A percentile compares a stretch with the other conserved stretches of the same genome.
Evolutionary conservation across 2,888 invertebrate genomes (phyloP).

Genomic region (Barypeithes pellucidus): DNA sequence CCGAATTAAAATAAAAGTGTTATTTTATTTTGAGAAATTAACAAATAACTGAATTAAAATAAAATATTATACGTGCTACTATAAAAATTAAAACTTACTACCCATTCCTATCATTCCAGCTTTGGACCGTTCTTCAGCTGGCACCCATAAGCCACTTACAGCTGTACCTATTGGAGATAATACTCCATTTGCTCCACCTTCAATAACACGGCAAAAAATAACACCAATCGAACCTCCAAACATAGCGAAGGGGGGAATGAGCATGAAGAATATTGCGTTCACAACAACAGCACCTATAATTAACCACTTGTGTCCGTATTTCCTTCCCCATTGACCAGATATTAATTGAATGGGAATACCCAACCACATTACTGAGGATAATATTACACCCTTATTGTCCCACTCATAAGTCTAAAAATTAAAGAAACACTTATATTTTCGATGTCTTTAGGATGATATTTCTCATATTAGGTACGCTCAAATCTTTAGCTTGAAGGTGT

Average conservation of each 20-base stretch:
- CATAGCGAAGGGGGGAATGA: constrained; percentile 69
- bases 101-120: constrained; percentile 77
- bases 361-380: constrained; percentile 88
- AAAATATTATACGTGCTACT: too few relatives aligned
- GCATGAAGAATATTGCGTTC: constrained; percentile 76
- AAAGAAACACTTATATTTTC: too few relatives aligned
- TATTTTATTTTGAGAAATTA: too few relatives aligned
- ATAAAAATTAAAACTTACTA: too few relatives aligned
- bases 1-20: too few relatives aligned
- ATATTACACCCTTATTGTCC: constrained; percentile 68
- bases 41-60: too few relatives aligned
- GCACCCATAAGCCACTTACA: constrained; percentile 82
- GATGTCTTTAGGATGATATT: too few relatives aligned
- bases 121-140: constrained; percentile 78
- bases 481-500: too few relatives aligned
- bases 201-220: constrained; percentile 62
- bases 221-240: constrained; percentile 55
- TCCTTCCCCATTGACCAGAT: constrained; percentile 80
- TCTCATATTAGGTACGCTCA: too few relatives aligned
- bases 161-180: constrained; percentile 81
- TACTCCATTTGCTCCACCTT: constrained; percentile 83
- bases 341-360: constrained; percentile 83
- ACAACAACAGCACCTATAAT: constrained; percentile 71
- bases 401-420: constrained; percentile 42
- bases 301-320: constrained; percentile 83